Conservation (phyloP, 2,888 invertebrate species). For the Pandemis heparana region DNA sequence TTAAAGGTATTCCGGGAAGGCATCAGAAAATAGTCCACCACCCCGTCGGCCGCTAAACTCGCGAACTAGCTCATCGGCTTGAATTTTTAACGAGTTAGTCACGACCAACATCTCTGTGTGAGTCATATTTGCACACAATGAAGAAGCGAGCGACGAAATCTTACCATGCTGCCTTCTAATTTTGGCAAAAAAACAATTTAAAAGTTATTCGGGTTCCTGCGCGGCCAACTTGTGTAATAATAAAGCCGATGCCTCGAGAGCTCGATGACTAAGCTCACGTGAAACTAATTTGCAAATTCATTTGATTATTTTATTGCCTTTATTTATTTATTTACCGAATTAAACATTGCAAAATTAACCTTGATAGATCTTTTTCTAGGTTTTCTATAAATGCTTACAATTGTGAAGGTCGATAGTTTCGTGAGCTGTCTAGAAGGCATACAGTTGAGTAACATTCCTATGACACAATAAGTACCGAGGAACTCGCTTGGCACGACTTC, state of each 20-base stretch:
- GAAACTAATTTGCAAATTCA: not conserved
- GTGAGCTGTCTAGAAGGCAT: slow-evolving; percentile 66
- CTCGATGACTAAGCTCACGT: slow-evolving; percentile 3
- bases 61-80: slow-evolving; percentile 67
- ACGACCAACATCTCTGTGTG: slow-evolving; percentile 66
- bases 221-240: slow-evolving; percentile 3
- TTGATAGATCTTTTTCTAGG: slow-evolving; percentile 26
- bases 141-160: slow-evolving; percentile 29
- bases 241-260: not conserved
- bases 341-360: slow-evolving; percentile 25
- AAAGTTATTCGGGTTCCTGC: slow-evolving; percentile 4
- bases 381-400: slow-evolving; percentile 44
- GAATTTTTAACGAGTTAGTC: slow-evolving; percentile 82
- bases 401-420: slow-evolving; percentile 55
- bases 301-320: slow-evolving; percentile 15
- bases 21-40: slow-evolving; percentile 29
- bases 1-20: slow-evolving; percentile 10
- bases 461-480: slow-evolving; percentile 44
- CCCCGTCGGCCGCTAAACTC: slow-evolving; percentile 41
- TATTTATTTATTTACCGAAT: slow-evolving; percentile 7
- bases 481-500: slow-evolving; percentile 7
- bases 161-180: slow-evolving; percentile 29
- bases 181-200: slow-evolving; percentile 29
- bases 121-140: slow-evolving; percentile 64
- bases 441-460: slow-evolving; percentile 58